Evolutionary conservation across 64 coral and sea anemone species (phyloP).

Genomic region (Platygyra sinensis): DNA sequence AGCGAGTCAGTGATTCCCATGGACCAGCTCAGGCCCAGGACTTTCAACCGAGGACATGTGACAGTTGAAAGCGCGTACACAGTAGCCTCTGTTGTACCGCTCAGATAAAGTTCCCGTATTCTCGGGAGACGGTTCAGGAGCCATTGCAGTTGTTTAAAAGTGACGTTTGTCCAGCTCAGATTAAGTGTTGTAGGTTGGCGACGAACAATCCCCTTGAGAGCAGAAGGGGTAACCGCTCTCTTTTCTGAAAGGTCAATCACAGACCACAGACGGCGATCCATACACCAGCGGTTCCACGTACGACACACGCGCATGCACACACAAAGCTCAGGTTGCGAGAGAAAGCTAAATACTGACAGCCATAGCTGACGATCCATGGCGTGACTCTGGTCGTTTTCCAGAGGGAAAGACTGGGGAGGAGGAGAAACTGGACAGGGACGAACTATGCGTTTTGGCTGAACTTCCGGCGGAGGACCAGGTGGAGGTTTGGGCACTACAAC

Average conservation of each 20-base stretch:
- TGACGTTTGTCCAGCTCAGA: conserved; percentile 93
- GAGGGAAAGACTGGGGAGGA: conserved; percentile 58
- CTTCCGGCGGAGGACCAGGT: conserved; percentile 76
- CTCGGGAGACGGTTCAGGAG: conserved; percentile 82
- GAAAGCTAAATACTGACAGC: conserved; percentile 78
- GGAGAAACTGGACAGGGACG: conserved; percentile 80
- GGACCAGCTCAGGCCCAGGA: conserved; percentile 94
- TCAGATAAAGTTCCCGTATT: conserved; percentile 73
- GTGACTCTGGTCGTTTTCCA: conserved; percentile 69
- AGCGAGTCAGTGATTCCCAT: conserved; percentile 80
- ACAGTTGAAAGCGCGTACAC: conserved; percentile 76
- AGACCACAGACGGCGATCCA: conserved; percentile 84
- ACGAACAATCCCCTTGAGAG: conserved; percentile 82
- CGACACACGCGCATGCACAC: conserved; percentile 95
- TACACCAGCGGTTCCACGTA: conserved; percentile 97
- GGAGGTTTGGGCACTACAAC: conserved; percentile 42
- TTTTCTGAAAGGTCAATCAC: conserved; percentile 77
- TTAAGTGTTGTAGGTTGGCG: conserved; percentile 83
- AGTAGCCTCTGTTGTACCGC: conserved; percentile 87
- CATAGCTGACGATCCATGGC: conserved; percentile 66
- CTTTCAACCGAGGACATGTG: conserved; percentile 78
- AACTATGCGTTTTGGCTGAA: conserved; percentile 76
- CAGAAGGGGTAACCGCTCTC: conserved; percentile 51
- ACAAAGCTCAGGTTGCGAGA: conserved; percentile 73
- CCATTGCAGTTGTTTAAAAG: conserved; percentile 91